Conservation (phyloP, 1,140 invertebrate genomes). For the Ips typographus region DNA sequence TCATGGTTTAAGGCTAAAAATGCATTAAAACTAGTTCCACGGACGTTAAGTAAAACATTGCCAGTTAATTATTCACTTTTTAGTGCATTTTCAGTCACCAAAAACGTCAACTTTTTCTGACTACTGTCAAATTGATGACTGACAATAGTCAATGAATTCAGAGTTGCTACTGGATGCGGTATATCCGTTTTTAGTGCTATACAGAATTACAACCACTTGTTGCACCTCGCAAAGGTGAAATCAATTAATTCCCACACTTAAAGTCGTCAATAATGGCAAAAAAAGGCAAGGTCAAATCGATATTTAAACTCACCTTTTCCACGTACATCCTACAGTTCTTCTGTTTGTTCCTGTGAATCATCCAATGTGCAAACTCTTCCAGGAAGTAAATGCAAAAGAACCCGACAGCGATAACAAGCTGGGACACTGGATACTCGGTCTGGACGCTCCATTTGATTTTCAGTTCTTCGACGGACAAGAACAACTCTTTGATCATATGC, state of each 20-base stretch:
- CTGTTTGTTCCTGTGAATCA: conserved; percentile 30
- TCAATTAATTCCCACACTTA: neutral
- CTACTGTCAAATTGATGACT: no score
- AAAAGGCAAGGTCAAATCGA: no score
- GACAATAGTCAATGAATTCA: no score
- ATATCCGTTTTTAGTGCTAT: no score
- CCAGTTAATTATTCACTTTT: no score
- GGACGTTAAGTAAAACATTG: no score
- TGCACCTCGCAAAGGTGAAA: neutral
- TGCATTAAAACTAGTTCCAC: no score
- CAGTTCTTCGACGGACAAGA: conserved; percentile 45
- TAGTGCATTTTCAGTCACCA: no score
- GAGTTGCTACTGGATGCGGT: no score
- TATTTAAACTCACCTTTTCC: conserved; percentile 15
- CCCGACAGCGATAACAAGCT: conserved; percentile 60
- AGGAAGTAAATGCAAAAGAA: conserved; percentile 65
- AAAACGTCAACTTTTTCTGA: no score
- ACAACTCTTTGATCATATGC: conserved; percentile 66
- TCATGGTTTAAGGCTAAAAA: no score
- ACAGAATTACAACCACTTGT: no score
- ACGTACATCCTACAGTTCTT: neutral
- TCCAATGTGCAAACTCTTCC: conserved; percentile 57
- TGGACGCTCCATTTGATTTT: conserved; percentile 40
- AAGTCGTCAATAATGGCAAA: neutral
- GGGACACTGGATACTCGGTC: conserved; percentile 53